phyloP scores from a whole-genome alignment of 2,113 vertebrate genomes.

The Glareola pratincola region DNA sequence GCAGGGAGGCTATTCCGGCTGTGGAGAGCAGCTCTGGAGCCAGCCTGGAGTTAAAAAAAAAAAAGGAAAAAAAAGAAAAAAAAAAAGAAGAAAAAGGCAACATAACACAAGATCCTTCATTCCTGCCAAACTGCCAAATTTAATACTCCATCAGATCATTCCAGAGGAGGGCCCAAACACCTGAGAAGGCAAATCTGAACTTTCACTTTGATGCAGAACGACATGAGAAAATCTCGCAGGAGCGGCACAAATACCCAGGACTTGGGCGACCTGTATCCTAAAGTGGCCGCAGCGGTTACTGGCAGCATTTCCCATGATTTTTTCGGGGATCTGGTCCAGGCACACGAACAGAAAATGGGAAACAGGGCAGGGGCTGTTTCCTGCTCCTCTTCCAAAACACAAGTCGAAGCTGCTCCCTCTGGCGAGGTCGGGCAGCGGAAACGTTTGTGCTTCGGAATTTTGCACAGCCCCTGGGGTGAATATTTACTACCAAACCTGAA shows the following conservation, averaged over 20 bases:
- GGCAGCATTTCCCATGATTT: rapidly evolving
- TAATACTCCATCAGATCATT: neutral
- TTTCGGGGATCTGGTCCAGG: neutral
- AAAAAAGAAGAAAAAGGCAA: neutral
- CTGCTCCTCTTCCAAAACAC: neutral
- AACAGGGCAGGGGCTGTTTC: neutral
- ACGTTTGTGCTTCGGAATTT: neutral
- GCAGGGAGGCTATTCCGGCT: neutral
- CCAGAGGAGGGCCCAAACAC: neutral
- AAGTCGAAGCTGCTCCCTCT: neutral
- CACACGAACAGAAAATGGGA: neutral
- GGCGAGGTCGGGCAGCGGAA: rapidly evolving
- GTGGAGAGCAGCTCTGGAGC: neutral
- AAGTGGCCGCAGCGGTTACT: rapidly evolving
- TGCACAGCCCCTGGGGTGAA: neutral
- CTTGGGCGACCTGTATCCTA: rapidly evolving
- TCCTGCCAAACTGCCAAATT: neutral
- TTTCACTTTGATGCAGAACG: neutral
- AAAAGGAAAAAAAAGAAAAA: no score
- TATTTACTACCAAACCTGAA: neutral
- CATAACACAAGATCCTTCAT: neutral
- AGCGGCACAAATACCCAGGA: neutral
- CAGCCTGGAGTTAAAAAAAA: neutral
- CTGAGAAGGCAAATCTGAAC: neutral
- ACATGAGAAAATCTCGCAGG: rapidly evolving